Base-by-base conservation (phyloP, 2,113 vertebrate species). In the Caretta caretta region DNA sequence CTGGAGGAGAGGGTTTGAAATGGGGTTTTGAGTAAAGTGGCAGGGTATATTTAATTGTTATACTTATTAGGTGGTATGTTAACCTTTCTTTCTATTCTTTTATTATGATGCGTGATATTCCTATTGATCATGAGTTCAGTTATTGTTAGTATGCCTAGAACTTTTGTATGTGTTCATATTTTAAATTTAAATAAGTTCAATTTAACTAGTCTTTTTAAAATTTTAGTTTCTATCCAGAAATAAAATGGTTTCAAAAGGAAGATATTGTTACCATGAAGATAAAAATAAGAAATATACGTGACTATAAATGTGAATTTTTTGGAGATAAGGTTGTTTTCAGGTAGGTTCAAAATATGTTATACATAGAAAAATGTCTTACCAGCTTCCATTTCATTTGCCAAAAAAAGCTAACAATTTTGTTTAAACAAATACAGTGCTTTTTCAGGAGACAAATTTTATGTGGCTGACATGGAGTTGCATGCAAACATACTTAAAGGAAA, bases 161-260 rank as follows among this genome's bases (percentile, higher is more conserved):
- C 38, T 57, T 2, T 9, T 57, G 49, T 76, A 25, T 65, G 22
- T 24, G 22, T 95, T 90, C 19, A 6, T 87, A 1, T 76, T 96
- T 88, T 88, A 54, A 53, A 51, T 81, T 80, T 42, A 59, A 75
- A 42, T 14, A 83, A 22, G 53, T 69, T 3, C 5, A 31, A 2
- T 56, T 88, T 31, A 91, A 46, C 20, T 29, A 35, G 2, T 7
- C 84, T 56, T 82, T 91, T 96, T 53, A 48, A 69, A 17, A 16
- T 96, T 96, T 49, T 86, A 99, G 98, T 48, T 98, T 97, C 65
- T 96, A 98, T 85, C 98, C 98, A 38, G 94, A 97, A 80, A 81
- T 99, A 79, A 98, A 98, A 27, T 99, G 98, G 98, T 98, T 98
- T 97, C 98, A 99, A n/a, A 98, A 97, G 69, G 87, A 98, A 1